phyloP scores from a whole-genome alignment of 2,113 vertebrate species.

The Dasypus novemcinctus region DNA sequence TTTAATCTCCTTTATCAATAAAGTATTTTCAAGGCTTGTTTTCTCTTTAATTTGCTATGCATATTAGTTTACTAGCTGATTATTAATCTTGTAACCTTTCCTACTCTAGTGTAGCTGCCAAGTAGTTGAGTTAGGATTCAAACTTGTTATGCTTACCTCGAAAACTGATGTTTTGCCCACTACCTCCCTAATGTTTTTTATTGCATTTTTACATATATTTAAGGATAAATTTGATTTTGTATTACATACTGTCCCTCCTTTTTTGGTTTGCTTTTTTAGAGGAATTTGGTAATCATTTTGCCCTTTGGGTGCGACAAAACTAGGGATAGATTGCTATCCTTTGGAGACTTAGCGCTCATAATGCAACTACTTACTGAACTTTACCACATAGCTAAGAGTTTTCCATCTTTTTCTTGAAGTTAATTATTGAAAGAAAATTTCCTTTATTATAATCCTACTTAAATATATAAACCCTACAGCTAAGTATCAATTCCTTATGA shows the following conservation, averaged over 20 bases:
- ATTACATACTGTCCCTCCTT: too few species aligned
- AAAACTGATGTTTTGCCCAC: background rate
- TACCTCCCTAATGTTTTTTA: background rate
- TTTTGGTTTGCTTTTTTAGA: background rate
- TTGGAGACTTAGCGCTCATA: too few species aligned
- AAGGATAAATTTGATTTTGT: background rate
- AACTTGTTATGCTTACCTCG: background rate
- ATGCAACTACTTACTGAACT: rapidly evolving
- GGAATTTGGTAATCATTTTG: background rate
- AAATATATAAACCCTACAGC: background rate
- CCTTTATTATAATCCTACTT: background rate
- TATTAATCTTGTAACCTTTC: background rate
- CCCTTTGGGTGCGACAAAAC: too few species aligned
- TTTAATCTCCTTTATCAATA: background rate
- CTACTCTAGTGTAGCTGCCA: background rate
- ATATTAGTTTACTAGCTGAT: background rate
- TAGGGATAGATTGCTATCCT: rapidly evolving
- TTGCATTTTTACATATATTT: too few species aligned
- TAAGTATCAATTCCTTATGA: background rate
- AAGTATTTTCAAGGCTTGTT: background rate
- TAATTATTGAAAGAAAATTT: background rate
- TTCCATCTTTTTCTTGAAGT: background rate
- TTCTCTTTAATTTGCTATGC: background rate
- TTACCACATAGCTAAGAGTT: background rate
- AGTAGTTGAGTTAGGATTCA: background rate